These are phyloP conservation scores for Manacus vitellinus DNA, from an alignment of 2,113 vertebrate genomes.

Conservation along the genomic window DNA sequence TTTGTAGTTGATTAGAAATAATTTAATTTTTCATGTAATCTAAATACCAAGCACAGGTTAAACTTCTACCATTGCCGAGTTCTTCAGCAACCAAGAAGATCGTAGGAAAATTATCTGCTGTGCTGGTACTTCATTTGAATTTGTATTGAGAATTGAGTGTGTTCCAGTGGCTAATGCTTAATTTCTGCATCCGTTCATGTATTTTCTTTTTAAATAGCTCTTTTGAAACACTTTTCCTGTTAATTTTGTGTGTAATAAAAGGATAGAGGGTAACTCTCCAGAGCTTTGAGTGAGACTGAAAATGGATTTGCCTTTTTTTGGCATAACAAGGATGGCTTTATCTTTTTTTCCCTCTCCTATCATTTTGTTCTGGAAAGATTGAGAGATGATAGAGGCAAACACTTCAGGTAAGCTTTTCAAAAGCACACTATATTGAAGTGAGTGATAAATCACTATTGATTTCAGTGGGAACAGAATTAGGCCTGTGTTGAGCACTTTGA, in stretches of 20 bases:
- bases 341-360: neutral
- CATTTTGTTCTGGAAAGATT: constrained; percentile 24
- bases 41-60: neutral
- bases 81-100: neutral
- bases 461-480: constrained; percentile 58
- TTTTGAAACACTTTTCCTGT: neutral
- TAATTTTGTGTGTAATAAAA: neutral
- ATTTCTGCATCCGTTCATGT: neutral
- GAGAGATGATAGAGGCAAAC: neutral
- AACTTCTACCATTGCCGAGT: neutral
- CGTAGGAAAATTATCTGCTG: neutral
- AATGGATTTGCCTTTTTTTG: neutral
- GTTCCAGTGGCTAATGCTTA: neutral
- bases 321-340: neutral
- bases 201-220: neutral
- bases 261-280: neutral
- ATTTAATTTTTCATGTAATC: neutral
- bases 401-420: constrained; percentile 39
- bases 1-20: neutral
- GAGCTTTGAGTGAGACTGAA: neutral
- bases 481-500: constrained; percentile 55
- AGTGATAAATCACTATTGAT: constrained; percentile 61
- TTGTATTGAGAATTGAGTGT: neutral
- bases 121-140: neutral
- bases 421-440: neutral